These are phyloP conservation scores for Drosophila mimetica DNA, from an alignment of 2,888 invertebrate genomes.

Conservation along the genomic window DNA sequence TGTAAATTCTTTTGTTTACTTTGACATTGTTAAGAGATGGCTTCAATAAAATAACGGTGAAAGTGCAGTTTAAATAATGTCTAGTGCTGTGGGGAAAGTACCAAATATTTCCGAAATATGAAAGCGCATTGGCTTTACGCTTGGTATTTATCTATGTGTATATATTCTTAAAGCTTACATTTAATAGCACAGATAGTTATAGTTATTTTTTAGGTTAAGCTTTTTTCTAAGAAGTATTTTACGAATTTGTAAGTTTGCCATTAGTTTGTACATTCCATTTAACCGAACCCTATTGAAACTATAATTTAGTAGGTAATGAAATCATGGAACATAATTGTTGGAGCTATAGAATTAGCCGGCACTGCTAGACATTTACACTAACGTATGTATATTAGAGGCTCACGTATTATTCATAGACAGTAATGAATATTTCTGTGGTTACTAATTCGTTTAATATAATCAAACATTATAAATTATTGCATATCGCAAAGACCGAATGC, in stretches of 20 bases:
- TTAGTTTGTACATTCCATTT: conserved; percentile 59
- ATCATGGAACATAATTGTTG: conserved; percentile 5
- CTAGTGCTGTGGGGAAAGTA: conserved; percentile 3
- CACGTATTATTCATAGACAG: conserved; percentile 1
- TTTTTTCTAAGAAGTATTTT: conserved; percentile 19
- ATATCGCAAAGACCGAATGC: conserved; percentile 9
- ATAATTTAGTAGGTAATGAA: not conserved
- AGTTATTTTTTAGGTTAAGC: conserved; percentile 52
- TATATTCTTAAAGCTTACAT: conserved; percentile 73
- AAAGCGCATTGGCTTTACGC: conserved; percentile 19
- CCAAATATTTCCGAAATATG: conserved; percentile 52
- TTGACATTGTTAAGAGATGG: conserved; percentile 2
- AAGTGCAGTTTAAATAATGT: not conserved
- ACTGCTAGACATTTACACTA: conserved; percentile 34
- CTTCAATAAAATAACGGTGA: conserved; percentile 2
- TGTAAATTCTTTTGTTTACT: conserved; percentile 3
- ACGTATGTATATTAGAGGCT: conserved; percentile 4
- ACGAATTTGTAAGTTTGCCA: conserved; percentile 13
- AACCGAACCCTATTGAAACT: conserved; percentile 17
- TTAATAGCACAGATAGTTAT: conserved; percentile 83
- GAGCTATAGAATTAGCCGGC: conserved; percentile 9
- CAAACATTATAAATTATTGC: conserved; percentile 34
- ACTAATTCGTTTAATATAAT: conserved; percentile 7
- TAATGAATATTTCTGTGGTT: conserved; percentile 8
- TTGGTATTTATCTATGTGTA: conserved; percentile 41